Evolutionary conservation across 2,797 vertebrate genomes (phyloP).

Genomic region (Hydrolagus colliei): DNA sequence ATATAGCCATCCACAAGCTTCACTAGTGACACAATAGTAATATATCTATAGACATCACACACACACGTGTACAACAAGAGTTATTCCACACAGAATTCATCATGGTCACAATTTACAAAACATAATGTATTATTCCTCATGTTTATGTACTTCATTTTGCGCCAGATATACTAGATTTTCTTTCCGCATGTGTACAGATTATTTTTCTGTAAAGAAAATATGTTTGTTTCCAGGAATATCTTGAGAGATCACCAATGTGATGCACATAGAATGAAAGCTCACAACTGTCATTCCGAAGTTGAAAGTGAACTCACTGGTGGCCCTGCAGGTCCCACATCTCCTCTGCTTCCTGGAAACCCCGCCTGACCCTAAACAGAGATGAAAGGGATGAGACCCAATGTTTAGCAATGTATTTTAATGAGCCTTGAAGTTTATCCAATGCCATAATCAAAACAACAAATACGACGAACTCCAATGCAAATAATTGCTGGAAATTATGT

Average conservation of each 20-base stretch:
- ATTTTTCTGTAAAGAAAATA: neutral
- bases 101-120: too few species aligned
- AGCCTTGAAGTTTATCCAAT: too few species aligned
- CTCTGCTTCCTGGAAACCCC: slow-evolving; percentile 67
- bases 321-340: slow-evolving; percentile 73
- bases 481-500: neutral
- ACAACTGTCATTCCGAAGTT: too few species aligned
- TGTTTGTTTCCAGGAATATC: neutral
- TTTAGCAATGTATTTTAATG: neutral
- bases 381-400: slow-evolving; percentile 32
- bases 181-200: neutral
- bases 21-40: neutral
- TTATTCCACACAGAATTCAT: neutral
- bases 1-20: neutral
- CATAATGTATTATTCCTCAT: neutral
- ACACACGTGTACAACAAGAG: too few species aligned
- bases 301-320: slow-evolving; percentile 72
- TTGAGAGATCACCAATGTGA: neutral
- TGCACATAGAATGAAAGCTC: too few species aligned
- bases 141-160: neutral
- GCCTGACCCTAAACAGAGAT: slow-evolving; percentile 67
- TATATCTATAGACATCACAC: neutral
- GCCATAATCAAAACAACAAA: neutral
- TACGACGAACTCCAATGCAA: neutral
- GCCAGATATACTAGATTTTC: neutral